phyloP scores from a whole-genome alignment of 64 coral and sea anemone genomes.

The Catalaphyllia jardinei region DNA sequence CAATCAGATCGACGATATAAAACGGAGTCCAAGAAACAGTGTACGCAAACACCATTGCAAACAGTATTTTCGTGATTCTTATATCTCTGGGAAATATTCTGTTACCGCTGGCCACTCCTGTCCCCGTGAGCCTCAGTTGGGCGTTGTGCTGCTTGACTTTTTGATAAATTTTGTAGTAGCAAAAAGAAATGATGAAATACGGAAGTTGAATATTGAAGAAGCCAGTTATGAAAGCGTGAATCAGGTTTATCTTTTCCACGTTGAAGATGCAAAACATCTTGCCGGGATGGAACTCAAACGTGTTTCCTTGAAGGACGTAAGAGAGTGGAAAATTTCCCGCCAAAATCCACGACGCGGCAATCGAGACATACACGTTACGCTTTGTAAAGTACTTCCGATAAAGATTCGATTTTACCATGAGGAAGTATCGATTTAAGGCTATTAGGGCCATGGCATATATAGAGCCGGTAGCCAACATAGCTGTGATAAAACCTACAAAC shows the following conservation, averaged over 20 bases:
- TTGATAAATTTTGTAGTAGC: conserved; percentile 39
- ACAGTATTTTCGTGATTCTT: conserved; percentile 37
- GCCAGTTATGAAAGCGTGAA: conserved; percentile 5
- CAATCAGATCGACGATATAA: conserved; percentile 55
- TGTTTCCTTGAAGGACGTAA: conserved; percentile 48
- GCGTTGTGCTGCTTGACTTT: conserved; percentile 25
- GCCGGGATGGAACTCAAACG: conserved; percentile 62
- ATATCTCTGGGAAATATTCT: conserved; percentile 24
- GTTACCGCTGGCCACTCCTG: neutral
- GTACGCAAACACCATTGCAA: conserved; percentile 29
- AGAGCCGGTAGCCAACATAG: conserved; percentile 37
- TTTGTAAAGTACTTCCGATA: conserved; percentile 34
- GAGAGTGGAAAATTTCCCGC: conserved; percentile 48
- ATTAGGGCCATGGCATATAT: conserved; percentile 42
- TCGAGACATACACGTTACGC: conserved; percentile 34
- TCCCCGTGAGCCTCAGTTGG: neutral
- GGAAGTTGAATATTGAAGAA: conserved; percentile 43
- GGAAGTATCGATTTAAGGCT: conserved; percentile 63
- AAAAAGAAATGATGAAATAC: conserved; percentile 27
- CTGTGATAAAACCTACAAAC: conserved; percentile 42
- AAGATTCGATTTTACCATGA: conserved; percentile 36
- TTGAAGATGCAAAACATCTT: conserved; percentile 54
- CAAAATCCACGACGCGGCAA: conserved; percentile 41
- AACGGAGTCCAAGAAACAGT: conserved; percentile 62
- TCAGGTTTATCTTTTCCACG: conserved; percentile 13